Conservation (phyloP, 1,140 invertebrate genomes). For the Drosophila baimaii region DNA sequence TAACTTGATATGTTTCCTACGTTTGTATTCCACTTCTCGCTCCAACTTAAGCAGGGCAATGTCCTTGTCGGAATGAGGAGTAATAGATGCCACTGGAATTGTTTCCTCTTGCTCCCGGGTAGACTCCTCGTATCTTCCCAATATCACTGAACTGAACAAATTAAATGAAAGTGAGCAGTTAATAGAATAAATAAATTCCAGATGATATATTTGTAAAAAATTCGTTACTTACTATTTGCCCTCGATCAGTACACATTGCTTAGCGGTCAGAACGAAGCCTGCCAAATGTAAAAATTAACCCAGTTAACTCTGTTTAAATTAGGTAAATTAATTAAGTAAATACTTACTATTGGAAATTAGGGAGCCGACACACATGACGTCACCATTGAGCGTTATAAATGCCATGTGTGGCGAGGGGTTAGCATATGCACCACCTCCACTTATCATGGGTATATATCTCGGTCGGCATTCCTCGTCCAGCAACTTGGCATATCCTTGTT, state of each 20-base stretch:
- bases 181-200: background rate
- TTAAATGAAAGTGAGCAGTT: too few relatives aligned
- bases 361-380: background rate
- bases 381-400: background rate
- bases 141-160: background rate
- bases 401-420: conserved; percentile 1
- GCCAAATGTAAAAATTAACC: background rate
- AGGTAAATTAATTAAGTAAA: too few relatives aligned
- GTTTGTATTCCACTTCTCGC: background rate
- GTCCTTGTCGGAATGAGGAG: background rate
- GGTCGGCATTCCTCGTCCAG: conserved; percentile 2
- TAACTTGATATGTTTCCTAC: background rate
- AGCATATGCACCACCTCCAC: background rate
- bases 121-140: background rate
- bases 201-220: background rate
- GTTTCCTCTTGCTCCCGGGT: background rate
- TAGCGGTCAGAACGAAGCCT: background rate
- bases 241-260: background rate
- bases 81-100: background rate
- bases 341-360: conserved; percentile 1
- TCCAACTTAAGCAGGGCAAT: background rate
- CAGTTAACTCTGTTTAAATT: too few relatives aligned
- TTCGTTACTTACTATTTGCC: background rate
- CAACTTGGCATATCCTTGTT: background rate
- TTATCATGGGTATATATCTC: conserved; percentile 2